Base-by-base conservation (phyloP, 2,888 invertebrate species). In the Polydrusus cervinus region DNA sequence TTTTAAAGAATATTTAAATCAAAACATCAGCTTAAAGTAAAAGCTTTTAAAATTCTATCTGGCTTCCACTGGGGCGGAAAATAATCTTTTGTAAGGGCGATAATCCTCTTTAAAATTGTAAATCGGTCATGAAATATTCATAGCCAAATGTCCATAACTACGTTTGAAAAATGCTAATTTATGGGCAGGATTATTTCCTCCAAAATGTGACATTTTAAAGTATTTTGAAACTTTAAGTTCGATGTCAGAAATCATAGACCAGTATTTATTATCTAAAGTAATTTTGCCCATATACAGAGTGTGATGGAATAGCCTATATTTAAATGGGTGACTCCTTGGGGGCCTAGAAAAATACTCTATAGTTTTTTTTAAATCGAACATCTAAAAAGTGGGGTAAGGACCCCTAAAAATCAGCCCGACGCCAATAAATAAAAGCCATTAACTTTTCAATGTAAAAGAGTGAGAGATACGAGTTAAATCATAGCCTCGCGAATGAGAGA, bases 111-210 rank as follows among this genome's bases (percentile, higher is more conserved):
- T 69, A 51, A 68, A 74, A 74, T 68, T 74, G 60, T 68, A 74
- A 74, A 74, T 74, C 57, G 55, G 40, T 74, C 74, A 74, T 74
- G 74, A 74, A 74, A 74, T 74, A 74, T 74, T 68, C 74, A 74
- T 74, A 25, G 51, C 14, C 13, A 6, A 38, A 38, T 57, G 74
- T 74, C 69, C 68, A 60, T 69, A 60, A 69, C 69, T 57, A 69
- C 60, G 68, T 25, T 43, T 20, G 60, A 57, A 68, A 60, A 47
- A 69, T 69, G 69, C 45, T 68, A 68, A 68, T 68, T 68, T 68
- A 68, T 68, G 45, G 57, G 14, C 55, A 11, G 25, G 25, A 25
- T 30, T 30, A 51, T 49, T 20, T 51, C 53, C 30, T 53, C 30
- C 3, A 25, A 53, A 53, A 53, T 25, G 16, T 53, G 13, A n/a